Base-by-base conservation (phyloP, 2,113 vertebrate genomes). In the Megaptera novaeangliae region DNA sequence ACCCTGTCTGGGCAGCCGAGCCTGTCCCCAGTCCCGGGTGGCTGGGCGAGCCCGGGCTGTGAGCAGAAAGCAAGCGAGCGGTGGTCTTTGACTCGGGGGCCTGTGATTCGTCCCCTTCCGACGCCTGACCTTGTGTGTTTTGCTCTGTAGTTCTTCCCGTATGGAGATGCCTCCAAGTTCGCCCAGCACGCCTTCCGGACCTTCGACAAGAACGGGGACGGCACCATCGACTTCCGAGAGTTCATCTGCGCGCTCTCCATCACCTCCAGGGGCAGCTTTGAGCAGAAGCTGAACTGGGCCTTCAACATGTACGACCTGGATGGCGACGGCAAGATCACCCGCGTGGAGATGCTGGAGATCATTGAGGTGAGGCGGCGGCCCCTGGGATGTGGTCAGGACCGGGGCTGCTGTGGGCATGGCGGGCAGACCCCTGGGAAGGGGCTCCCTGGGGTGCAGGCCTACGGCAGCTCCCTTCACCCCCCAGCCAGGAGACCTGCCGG, bases 231-330 rank as follows among this genome's bases (percentile, higher is more conserved):
- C 99, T 99, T 99, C 99, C 99, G 99, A 99, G 99, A 99, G 99
- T 99, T 99, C 98, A 99, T 99, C 98, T 99, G 99, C 0, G 99
- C 99, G 0, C 98, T 99, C 96, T 99, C 99, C 98, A 99, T 99
- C 98, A 99, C 99, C 94, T 99, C 99, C 57, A 98, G 99, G 85
- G 99, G 99, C 95, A 99, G 99, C 97, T 99, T 99, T 49, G 99
- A 99, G 99, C 99, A 99, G 98, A 99, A 99, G 98, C 99, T 99
- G 89, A 99, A 99, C 98, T 99, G 99, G 99, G 99, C 99, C 97
- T 99, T 99, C 98, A 99, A 99, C 98, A 99, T 99, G 99, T 99
- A 99, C 0, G 99, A 99, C 98, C 98, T 99, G 98, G 99, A 99
- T 20, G 99, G 99, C 9, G 99, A 99, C 2, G 99, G 99, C 98